These are phyloP conservation scores for Polyergus mexicanus DNA, from an alignment of 1,140 invertebrate genomes.

Conservation along the genomic window DNA sequence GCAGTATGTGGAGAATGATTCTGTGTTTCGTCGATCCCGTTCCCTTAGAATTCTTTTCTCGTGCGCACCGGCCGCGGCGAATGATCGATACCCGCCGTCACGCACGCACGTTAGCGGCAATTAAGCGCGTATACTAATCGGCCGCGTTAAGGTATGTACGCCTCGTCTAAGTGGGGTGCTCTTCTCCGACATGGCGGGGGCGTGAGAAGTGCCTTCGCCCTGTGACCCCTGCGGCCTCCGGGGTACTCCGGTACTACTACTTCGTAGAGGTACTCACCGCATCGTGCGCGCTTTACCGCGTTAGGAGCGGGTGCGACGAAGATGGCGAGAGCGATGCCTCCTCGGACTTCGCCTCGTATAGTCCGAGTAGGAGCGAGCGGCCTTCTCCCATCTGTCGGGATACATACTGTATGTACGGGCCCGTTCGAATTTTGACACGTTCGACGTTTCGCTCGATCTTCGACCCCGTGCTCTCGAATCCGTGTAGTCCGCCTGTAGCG, in stretches of 20 bases:
- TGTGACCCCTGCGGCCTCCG: slow-evolving; percentile 84
- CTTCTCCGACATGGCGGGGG: slow-evolving; percentile 83
- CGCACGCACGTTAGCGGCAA: slow-evolving; percentile 84
- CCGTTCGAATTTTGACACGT: slow-evolving; percentile 86
- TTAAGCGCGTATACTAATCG: slow-evolving; percentile 86
- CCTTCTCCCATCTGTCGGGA: slow-evolving; percentile 59
- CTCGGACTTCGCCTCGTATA: slow-evolving; percentile 37
- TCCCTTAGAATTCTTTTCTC: slow-evolving; percentile 35
- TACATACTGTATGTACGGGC: slow-evolving; percentile 55
- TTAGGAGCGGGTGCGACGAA: slow-evolving; percentile 34
- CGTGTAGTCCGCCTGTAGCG: slow-evolving; percentile 59
- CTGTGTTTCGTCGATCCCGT: not conserved
- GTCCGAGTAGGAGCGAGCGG: slow-evolving; percentile 40
- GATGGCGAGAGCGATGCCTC: slow-evolving; percentile 63
- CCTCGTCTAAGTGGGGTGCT: slow-evolving; percentile 83
- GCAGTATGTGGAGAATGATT: not conserved
- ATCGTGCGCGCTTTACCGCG: slow-evolving; percentile 59
- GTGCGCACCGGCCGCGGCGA: slow-evolving; percentile 41
- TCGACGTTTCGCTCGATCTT: slow-evolving; percentile 83
- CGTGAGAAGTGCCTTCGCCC: slow-evolving; percentile 86
- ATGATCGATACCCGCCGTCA: slow-evolving; percentile 83
- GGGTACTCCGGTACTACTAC: slow-evolving; percentile 77
- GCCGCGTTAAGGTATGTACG: slow-evolving; percentile 83
- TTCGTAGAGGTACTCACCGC: slow-evolving; percentile 73
- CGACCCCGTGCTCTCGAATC: slow-evolving; percentile 77